Evolutionary conservation across 2,888 invertebrate genomes (phyloP).

Genomic region (Linyphia triangularis): DNA sequence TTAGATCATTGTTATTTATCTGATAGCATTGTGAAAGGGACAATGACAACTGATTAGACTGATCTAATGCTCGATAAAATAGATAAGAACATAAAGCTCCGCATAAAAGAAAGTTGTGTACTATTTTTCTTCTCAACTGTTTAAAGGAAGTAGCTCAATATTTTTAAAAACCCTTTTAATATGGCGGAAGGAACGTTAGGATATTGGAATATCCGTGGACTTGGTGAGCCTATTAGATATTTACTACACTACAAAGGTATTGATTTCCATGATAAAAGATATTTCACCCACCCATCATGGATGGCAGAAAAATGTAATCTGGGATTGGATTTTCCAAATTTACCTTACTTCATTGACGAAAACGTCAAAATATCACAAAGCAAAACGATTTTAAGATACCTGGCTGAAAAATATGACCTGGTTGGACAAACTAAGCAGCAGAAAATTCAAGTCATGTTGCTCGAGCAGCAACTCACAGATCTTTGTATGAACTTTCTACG

Average conservation of each 20-base stretch:
- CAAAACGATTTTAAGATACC: slow-evolving; percentile 77
- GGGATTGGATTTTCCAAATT: slow-evolving; percentile 79
- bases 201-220: slow-evolving; percentile 76
- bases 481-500: slow-evolving; percentile 79
- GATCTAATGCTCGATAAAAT: not conserved
- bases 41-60: not conserved
- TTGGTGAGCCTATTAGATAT: slow-evolving; percentile 78
- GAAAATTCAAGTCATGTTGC: slow-evolving; percentile 41
- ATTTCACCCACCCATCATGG: slow-evolving; percentile 79
- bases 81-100: not conserved
- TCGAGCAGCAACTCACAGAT: slow-evolving; percentile 78
- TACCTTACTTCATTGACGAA: slow-evolving; percentile 80
- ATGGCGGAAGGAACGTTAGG: slow-evolving; percentile 44
- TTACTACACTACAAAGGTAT: slow-evolving; percentile 80
- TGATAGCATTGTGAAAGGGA: no score
- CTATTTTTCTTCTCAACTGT: not conserved
- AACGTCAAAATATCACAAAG: slow-evolving; percentile 79
- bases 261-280: slow-evolving; percentile 81
- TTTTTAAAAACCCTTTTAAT: not conserved
- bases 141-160: no score
- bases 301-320: slow-evolving; percentile 74
- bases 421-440: slow-evolving; percentile 53
- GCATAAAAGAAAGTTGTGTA: not conserved
- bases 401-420: slow-evolving; percentile 73
- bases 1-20: no score